Conservation (phyloP, 2,797 vertebrate genomes). For the Fringilla coelebs region DNA sequence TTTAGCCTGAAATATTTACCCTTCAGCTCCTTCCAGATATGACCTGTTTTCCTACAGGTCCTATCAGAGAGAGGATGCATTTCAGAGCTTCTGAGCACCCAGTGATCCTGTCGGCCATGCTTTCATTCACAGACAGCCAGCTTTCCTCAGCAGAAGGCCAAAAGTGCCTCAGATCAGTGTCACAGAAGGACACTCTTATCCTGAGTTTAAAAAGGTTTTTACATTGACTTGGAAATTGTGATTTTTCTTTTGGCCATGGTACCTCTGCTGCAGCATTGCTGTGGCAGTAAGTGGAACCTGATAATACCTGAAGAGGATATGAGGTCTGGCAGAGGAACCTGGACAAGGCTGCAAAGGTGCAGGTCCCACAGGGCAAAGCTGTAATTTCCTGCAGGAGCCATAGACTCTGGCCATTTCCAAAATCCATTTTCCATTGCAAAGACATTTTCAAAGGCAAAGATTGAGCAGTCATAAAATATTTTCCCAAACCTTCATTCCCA, state of each 20-base stretch:
- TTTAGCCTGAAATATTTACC: background rate
- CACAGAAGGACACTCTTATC: background rate
- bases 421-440: background rate
- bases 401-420: background rate
- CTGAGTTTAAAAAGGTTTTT: background rate
- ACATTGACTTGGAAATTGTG: background rate
- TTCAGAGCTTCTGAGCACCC: background rate
- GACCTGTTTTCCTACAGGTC: background rate
- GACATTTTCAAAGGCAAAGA: background rate
- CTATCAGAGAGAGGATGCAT: background rate
- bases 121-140: background rate
- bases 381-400: background rate
- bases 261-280: background rate
- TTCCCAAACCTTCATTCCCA: background rate
- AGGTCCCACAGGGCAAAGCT: background rate
- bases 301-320: background rate
- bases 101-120: background rate
- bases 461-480: background rate
- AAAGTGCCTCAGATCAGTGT: background rate
- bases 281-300: background rate
- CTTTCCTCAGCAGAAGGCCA: background rate
- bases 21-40: background rate
- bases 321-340: background rate
- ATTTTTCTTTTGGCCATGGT: background rate
- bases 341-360: background rate